Percentiles rank a stretch among this genome's conserved stretches.
Evolutionary conservation across 2,797 vertebrate genomes (phyloP).

Genomic region (Falco rusticolus): DNA sequence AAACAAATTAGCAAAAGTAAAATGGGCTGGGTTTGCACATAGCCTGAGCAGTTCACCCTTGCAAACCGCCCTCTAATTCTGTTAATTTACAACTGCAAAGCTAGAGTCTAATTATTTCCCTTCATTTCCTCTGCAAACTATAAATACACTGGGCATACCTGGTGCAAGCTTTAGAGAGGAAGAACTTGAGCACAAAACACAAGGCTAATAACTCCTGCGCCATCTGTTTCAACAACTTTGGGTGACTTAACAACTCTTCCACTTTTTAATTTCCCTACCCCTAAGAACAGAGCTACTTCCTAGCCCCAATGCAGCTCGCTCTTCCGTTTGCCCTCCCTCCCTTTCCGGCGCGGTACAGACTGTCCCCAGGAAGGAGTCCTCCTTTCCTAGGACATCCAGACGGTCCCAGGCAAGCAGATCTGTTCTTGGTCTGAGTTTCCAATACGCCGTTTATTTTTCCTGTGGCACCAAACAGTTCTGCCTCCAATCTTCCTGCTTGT

Average conservation of each 20-base stretch:
- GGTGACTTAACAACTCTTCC: neutral
- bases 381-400: neutral
- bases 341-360: rapidly evolving
- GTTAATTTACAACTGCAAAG: constrained; percentile 22
- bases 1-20: constrained; percentile 22
- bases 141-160: neutral
- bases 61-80: neutral
- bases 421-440: neutral
- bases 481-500: neutral
- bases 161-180: neutral
- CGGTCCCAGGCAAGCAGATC: neutral
- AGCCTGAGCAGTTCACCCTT: neutral
- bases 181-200: neutral
- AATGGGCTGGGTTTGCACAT: neutral
- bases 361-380: neutral
- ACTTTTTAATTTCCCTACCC: neutral
- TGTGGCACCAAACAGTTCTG: neutral
- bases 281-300: neutral
- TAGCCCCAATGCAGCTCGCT: rapidly evolving
- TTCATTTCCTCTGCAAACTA: neutral
- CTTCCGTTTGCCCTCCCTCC: neutral
- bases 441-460: neutral
- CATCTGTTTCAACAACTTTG: neutral
- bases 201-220: neutral
- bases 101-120: constrained; percentile 23